Conservation (phyloP, 2,888 invertebrate genomes). For the Diploptera punctata region DNA sequence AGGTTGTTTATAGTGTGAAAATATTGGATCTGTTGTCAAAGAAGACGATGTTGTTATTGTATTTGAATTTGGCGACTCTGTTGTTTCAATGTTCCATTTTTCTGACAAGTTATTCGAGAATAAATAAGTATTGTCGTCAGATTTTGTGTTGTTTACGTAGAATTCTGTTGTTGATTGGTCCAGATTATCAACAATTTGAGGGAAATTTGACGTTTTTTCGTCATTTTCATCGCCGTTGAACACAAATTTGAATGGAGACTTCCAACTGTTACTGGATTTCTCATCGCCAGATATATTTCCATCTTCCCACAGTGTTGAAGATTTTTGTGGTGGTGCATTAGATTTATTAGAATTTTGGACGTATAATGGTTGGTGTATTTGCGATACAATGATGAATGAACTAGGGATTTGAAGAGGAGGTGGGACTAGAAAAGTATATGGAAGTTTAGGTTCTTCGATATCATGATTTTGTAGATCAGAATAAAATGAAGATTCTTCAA, state of each 20-base stretch:
- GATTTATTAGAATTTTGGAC: slow-evolving; percentile 42
- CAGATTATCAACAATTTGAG: background rate
- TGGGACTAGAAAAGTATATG: slow-evolving; percentile 73
- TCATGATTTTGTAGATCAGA: background rate
- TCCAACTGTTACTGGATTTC: slow-evolving; percentile 51
- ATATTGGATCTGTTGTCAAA: slow-evolving; percentile 65
- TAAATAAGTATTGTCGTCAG: background rate
- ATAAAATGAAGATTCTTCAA: too few relatives aligned
- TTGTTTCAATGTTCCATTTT: too few relatives aligned
- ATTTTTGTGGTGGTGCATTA: slow-evolving; percentile 64
- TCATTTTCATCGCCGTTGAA: background rate
- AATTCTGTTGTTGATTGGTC: slow-evolving; percentile 16
- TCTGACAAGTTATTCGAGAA: too few relatives aligned
- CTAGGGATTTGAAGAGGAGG: slow-evolving; percentile 60
- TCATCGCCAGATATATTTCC: slow-evolving; percentile 46
- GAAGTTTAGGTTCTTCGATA: slow-evolving; percentile 47
- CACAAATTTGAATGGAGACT: slow-evolving; percentile 45
- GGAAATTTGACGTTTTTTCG: background rate
- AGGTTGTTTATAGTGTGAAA: slow-evolving; percentile 68
- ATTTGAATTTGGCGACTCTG: background rate
- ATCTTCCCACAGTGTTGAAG: slow-evolving; percentile 59
- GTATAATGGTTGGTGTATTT: slow-evolving; percentile 43
- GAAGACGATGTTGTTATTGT: slow-evolving; percentile 60
- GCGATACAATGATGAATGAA: slow-evolving; percentile 41
- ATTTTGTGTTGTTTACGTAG: background rate